These are phyloP conservation scores for Heterodera carotae DNA, from an alignment of 1,140 invertebrate species.

Conservation along the genomic window DNA sequence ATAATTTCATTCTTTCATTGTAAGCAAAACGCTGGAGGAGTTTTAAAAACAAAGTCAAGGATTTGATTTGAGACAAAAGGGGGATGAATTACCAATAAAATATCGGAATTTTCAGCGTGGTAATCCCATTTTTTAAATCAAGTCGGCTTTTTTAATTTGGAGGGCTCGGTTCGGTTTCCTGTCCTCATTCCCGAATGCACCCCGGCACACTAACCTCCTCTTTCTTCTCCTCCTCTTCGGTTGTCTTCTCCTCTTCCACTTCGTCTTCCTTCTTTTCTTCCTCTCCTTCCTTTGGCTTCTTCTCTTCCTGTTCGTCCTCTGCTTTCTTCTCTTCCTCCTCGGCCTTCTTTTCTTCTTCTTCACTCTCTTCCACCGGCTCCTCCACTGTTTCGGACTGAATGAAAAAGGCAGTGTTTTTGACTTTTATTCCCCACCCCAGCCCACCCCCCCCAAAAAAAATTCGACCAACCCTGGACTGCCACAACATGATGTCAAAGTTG, in stretches of 20 bases:
- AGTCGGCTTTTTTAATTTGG: too few relatives aligned
- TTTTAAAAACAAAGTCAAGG: too few relatives aligned
- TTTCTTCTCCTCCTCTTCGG: constrained; percentile 67
- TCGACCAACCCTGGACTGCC: constrained; percentile 81
- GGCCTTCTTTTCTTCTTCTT: constrained; percentile 63
- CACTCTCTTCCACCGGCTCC: constrained; percentile 71
- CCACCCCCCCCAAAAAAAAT: too few relatives aligned
- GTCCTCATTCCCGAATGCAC: too few relatives aligned
- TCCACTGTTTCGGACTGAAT: constrained; percentile 80
- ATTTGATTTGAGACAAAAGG: too few relatives aligned
- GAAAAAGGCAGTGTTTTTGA: too few relatives aligned
- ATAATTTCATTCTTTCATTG: too few relatives aligned
- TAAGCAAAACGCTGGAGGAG: too few relatives aligned
- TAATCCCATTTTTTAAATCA: too few relatives aligned
- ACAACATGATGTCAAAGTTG: constrained; percentile 96
- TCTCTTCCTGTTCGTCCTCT: constrained; percentile 76
- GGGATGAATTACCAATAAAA: too few relatives aligned
- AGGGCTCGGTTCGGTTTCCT: constrained; percentile 68
- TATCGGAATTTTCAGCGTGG: too few relatives aligned
- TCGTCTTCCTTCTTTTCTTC: constrained; percentile 99
- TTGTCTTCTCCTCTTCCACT: constrained; percentile 69
- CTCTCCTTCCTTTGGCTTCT: constrained; percentile 76
- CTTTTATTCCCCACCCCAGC: too few relatives aligned
- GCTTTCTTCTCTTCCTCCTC: constrained; percentile 69
- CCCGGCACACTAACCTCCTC: constrained; percentile 67